Percentiles rank a stretch among this genome's conserved stretches.
Conservation (phyloP, 2,797 vertebrate species). For the Lepidocolaptes lacrymiger region DNA sequence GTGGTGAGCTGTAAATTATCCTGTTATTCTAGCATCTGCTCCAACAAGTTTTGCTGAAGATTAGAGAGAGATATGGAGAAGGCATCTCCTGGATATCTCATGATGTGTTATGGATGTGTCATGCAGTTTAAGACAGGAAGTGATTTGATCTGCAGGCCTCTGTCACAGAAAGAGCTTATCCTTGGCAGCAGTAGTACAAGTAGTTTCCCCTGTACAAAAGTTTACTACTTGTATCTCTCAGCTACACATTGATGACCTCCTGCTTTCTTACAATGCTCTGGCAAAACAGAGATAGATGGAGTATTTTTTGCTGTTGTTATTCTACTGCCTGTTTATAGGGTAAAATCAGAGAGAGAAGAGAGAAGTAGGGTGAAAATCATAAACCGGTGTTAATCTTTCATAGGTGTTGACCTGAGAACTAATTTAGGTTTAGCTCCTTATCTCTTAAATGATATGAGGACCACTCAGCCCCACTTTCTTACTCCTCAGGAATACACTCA, state of each 20-base stretch:
- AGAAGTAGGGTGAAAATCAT: not conserved
- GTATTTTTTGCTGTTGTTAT: not conserved
- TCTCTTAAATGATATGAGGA: not conserved
- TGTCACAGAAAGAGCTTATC: not conserved
- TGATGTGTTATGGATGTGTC: not conserved
- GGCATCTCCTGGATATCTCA: not conserved
- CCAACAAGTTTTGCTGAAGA: not conserved
- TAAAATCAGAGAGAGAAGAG: not conserved
- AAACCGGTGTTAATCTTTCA: not conserved
- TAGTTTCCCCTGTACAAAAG: not conserved
- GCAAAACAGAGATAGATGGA: not conserved
- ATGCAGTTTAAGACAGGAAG: not conserved
- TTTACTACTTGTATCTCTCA: not conserved
- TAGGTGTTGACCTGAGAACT: not conserved
- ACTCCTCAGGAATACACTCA: not conserved
- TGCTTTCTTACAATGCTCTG: not conserved
- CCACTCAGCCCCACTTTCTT: not conserved
- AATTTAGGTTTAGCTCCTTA: not conserved
- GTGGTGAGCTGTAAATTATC: not conserved
- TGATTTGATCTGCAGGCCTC: not conserved
- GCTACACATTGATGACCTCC: not conserved
- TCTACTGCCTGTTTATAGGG: not conserved
- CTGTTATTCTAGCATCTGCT: not conserved
- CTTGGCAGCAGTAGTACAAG: not conserved
- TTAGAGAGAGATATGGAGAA: not conserved